Conservation (phyloP, 1,140 invertebrate species). For the Episyrphus balteatus region DNA sequence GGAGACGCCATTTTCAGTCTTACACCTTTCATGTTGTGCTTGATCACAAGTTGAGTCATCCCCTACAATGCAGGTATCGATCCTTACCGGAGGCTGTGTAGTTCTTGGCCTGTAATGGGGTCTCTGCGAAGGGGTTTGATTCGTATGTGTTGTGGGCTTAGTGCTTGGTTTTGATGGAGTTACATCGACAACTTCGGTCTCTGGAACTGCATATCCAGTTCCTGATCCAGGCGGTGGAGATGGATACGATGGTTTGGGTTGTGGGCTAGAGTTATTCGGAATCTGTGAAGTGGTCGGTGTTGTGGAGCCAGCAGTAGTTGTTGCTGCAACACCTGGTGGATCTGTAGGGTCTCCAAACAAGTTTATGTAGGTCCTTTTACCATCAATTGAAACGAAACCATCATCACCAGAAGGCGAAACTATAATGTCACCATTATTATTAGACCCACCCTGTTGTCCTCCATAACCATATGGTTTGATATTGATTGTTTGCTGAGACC, state of each 20-base stretch:
- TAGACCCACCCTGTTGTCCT: conserved; percentile 31
- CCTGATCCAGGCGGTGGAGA: conserved; percentile 23
- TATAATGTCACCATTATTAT: conserved; percentile 53
- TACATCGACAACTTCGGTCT: conserved; percentile 33
- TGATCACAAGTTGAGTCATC: conserved; percentile 85
- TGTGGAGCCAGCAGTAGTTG: conserved; percentile 11
- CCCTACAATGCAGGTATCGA: conserved; percentile 89
- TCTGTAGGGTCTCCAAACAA: conserved; percentile 55
- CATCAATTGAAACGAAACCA: conserved; percentile 85
- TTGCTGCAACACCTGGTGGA: conserved; percentile 18
- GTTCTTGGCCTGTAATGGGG: conserved; percentile 46
- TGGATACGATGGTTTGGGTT: conserved; percentile 15
- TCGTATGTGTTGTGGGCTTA: neutral
- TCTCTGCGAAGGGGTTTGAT: conserved; percentile 18
- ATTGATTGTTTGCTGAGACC: conserved; percentile 35
- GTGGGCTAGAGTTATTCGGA: conserved; percentile 22
- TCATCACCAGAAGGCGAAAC: conserved; percentile 65
- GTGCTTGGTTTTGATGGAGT: conserved; percentile 15
- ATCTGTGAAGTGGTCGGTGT: conserved; percentile 10
- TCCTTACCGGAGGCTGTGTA: conserved; percentile 57
- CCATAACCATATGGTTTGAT: conserved; percentile 34
- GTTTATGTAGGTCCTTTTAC: conserved; percentile 78
- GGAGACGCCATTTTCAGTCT: conserved; percentile 80
- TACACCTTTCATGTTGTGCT: conserved; percentile 75
- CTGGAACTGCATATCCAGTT: conserved; percentile 40